Base-by-base conservation (phyloP, 2,797 vertebrate species). In the Oreortyx pictus region DNA sequence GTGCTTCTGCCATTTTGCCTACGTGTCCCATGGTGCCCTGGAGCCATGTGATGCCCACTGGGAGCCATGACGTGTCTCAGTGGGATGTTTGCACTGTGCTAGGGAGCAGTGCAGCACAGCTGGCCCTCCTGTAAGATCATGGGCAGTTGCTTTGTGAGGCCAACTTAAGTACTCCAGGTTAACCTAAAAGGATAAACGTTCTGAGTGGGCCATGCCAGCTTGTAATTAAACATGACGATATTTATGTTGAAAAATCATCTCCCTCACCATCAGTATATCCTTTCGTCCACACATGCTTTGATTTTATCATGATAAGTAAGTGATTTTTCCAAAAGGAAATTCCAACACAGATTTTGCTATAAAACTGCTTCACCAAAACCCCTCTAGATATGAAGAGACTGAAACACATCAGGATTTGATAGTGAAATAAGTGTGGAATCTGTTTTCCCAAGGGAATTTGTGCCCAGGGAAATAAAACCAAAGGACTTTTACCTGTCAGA, bases 371-470 rank as follows among this genome's bases (percentile, higher is more conserved):
- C 23, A 43, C 41, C 3, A 1, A 70, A 44, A 81, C 37, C 66
- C 15, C 72, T 77, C 7, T 6, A 56, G 31, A 24, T 35, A 70
- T 12, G 71, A 71, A 37, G 60, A 64, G 17, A n/a, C 64, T 82
- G 66, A 86, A 85, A 73, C 31, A 64, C 37, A 25, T 49, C 41
- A 61, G 11, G 20, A 57, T 77, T 52, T 92, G 41, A 71, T 39
- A 79, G 33, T 49, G 83, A 83, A 73, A 89, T 60, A 75, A 88
- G 70, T 25, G 54, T 31, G 13, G 39, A 67, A 23, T 43, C 52
- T 84, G 5, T 82, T 95, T 95, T 86, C 89, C 87, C 52, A 8
- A 64, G 64, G 76, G 85, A 86, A 92, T 93, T 76, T 57, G 15
- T 27, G 31, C 3, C 39, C 49, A 64, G 66, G 66, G 66, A 93